Evolutionary conservation across 2,113 vertebrate species (phyloP).

Genomic region (Sorex araneus): DNA sequence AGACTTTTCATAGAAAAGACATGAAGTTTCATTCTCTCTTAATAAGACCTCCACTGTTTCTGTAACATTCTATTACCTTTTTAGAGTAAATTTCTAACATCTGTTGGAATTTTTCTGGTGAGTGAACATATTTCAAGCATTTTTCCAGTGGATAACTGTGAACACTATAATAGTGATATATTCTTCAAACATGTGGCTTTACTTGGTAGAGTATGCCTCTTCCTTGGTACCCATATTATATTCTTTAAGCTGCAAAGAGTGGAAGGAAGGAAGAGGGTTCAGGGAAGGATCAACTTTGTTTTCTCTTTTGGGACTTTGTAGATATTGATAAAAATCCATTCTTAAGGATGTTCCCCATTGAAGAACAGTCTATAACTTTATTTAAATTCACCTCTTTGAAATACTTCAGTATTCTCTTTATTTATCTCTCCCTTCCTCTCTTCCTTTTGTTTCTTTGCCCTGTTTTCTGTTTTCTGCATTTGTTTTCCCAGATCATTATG

Average conservation of each 20-base stretch:
- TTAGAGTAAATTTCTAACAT: conserved; percentile 38
- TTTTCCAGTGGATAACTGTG: conserved; percentile 23
- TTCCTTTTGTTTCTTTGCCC: background rate
- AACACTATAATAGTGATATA: background rate
- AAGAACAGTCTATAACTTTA: background rate
- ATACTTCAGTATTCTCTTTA: background rate
- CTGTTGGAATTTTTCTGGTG: conserved; percentile 1
- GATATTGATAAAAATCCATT: background rate
- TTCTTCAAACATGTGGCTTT: background rate
- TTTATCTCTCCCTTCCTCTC: background rate
- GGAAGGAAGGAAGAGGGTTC: background rate
- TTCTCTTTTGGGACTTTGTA: background rate
- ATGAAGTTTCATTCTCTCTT: background rate
- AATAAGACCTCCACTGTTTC: conserved; percentile 25
- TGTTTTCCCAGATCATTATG: background rate
- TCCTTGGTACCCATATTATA: background rate
- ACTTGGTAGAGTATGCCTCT: too few relatives aligned
- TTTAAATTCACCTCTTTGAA: background rate
- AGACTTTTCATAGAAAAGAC: conserved; percentile 23
- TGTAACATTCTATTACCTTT: background rate
- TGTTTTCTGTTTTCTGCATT: conserved; percentile 15
- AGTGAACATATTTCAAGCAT: conserved; percentile 2
- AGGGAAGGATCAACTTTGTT: background rate
- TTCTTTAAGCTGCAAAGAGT: background rate
- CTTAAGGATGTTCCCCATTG: background rate